Evolutionary conservation across 1,140 invertebrate species (phyloP), one percentile per base, ranked within the genome.

Genomic region (Uloborus diversus): DNA sequence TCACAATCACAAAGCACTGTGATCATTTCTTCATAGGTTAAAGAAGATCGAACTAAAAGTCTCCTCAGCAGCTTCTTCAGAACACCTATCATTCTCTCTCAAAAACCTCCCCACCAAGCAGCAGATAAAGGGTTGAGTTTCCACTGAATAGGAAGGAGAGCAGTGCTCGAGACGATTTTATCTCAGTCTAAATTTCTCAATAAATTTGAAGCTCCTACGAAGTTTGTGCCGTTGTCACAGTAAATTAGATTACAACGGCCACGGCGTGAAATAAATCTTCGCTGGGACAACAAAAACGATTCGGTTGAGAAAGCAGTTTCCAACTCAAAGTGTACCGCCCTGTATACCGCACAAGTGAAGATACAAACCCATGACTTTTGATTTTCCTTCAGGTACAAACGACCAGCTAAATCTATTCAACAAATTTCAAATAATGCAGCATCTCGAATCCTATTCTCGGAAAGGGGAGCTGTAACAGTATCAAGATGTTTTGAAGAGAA

Each of bases 281-380:
- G 76, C 17, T 86, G 78, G 25, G 80, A 81, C 53, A 83, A 62
- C 32, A 87, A n/a, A 78, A 85, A 86, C 27, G 35, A 70, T 51
- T 84, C 80, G 23, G 86, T 81, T 0, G 73, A 78, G 23, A 87
- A 51, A 79, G 84, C 82, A 28, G 25, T 61, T 0, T 87, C 84
- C 1, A 86, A 68, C 64, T 88, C 86, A 25, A 87, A 68, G 81
- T 87, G 86, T 1, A 87, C 71, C 1, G 86, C 85, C 28, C 84
- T 83, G 0, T 84, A 84, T 0, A 82, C 53, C 27, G 85, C 68
- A 83, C 86, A 88, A 2, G 86, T 75, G 65, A 87, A 87, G 0
- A 88, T 25, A 25, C 66, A 64, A 4, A 86, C 79, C 61, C 86
- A 87, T 4, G 78, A 68, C 68, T 87, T 88, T 17, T 23, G 7